Base-by-base conservation (phyloP, 2,113 vertebrate genomes). In the Telmatochromis sp. region DNA sequence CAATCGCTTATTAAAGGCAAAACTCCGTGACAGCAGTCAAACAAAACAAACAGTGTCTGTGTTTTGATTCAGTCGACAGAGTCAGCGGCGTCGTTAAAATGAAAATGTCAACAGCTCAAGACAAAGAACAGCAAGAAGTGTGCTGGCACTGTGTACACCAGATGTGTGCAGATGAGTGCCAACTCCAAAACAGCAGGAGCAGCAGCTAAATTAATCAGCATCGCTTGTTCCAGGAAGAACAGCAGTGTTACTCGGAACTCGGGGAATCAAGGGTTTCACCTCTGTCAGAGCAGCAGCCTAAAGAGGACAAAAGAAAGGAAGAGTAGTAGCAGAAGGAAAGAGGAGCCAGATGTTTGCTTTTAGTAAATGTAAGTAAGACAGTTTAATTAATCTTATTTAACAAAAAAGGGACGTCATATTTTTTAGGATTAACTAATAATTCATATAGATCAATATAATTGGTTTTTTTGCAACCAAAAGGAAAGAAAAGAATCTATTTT, bases 71-170 rank as follows among this genome's bases (percentile, higher is more conserved):
- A 68, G 40, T 15, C 6, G 1, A 21, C 23, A n/a, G 42, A 81
- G 53, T 84, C 45, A 45, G 57, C 13, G 40, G 26, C 1, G 7
- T 35, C 26, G 54, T 68, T 82, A 37, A 58, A 85, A 87, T 82
- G 57, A 89, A 88, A 89, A 87, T 91, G 80, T 50, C 85, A 85
- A 14, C 75, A 75, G 53, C 53, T 82, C 19, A 9, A 91, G 80
- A 81, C 86, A 84, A 58, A 81, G 88, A 87, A 63, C 58, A 83
- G 35, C 47, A 54, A 51, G 54, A 50, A 60, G 23, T 50, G 23
- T 31, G 23, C 35, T 80, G 79, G 45, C 65, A 53, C 28, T 33
- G 14, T 11, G 68, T 45, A 19, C 33, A 14, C 57, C 89, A 87
- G 86, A 88, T 78, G 87, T 84, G 80, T 45, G 73, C 73, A 35